Conservation (phyloP, 2,888 invertebrate species). For the Melieria omissa region DNA sequence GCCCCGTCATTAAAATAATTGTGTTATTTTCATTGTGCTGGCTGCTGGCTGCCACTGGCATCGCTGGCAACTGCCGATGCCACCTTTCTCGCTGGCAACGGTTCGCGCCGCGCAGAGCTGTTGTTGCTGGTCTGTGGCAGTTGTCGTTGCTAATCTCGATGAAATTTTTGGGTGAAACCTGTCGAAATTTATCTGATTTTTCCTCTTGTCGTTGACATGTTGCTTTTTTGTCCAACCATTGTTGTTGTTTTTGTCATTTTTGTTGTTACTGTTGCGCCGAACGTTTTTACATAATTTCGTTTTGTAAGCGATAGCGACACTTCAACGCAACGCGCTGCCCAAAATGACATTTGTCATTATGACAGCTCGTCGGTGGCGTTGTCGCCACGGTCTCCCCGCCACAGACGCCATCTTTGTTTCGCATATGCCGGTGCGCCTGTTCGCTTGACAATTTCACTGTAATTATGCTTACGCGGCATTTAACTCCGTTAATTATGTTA, state of each 20-base stretch:
- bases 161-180: slow-evolving; percentile 45
- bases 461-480: slow-evolving; percentile 59
- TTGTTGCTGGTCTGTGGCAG: slow-evolving; percentile 11
- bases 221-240: background rate
- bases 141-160: slow-evolving; percentile 45
- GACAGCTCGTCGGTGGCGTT: slow-evolving; percentile 30
- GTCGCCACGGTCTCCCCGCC: slow-evolving; percentile 20
- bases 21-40: slow-evolving; percentile 8
- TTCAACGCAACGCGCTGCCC: background rate
- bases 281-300: slow-evolving; percentile 12
- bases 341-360: slow-evolving; percentile 33
- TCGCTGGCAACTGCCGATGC: background rate
- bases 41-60: slow-evolving; percentile 4
- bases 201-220: background rate
- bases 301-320: slow-evolving; percentile 6
- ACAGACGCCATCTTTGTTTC: slow-evolving; percentile 27
- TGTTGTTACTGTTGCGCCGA: background rate
- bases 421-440: background rate
- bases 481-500: slow-evolving; percentile 60
- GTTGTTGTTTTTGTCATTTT: slow-evolving; percentile 11
- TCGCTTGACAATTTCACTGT: slow-evolving; percentile 31
- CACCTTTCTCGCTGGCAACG: background rate
- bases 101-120: background rate
- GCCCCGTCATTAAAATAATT: slow-evolving; percentile 23
- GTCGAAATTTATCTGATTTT: slow-evolving; percentile 42